Evolutionary conservation across 2,797 vertebrate genomes (phyloP).

Genomic region (Sebastes matsubarae): DNA sequence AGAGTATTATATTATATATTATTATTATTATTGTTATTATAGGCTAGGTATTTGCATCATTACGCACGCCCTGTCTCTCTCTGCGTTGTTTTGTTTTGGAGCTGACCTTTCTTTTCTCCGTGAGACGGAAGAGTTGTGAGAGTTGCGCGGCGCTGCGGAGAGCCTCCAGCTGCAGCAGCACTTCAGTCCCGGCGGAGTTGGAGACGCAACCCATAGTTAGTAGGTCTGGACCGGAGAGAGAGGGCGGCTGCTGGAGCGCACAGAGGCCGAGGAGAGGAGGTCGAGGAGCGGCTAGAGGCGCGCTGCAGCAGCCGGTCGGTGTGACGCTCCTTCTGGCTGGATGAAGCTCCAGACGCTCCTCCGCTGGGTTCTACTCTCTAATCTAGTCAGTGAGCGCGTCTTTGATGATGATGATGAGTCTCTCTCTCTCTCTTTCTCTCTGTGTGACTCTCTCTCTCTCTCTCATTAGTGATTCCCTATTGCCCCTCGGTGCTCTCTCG

Average conservation of each 20-base stretch:
- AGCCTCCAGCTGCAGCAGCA: conserved; percentile 85
- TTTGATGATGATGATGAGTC: conserved; percentile 81
- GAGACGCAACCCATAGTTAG: conserved; percentile 88
- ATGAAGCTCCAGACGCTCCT: conserved; percentile 52
- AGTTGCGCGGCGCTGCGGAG: conserved; percentile 84
- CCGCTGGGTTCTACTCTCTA: conserved; percentile 63
- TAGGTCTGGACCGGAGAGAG: conserved; percentile 61
- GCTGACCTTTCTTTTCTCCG: conserved; percentile 86
- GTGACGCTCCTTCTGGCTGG: conserved; percentile 28
- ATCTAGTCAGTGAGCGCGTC: conserved; percentile 79
- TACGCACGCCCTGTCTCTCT: background rate
- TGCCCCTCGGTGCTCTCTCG: conserved; percentile 78
- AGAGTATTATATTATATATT: background rate
- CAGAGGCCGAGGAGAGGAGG: conserved; percentile 41
- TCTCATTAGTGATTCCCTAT: conserved; percentile 85
- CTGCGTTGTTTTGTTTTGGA: background rate
- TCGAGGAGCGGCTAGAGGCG: conserved; percentile 34
- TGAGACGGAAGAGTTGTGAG: conserved; percentile 80
- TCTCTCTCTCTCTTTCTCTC: conserved; percentile 37
- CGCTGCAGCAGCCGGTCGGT: conserved; percentile 39
- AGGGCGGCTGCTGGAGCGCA: conserved; percentile 53
- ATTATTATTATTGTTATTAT: conserved; percentile 1
- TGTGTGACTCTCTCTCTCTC: conserved; percentile 58
- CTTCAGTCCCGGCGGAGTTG: conserved; percentile 86
- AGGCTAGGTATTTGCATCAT: background rate